A percentile compares a stretch with the other conserved stretches of the same genome.
These are phyloP conservation scores for Neodon shergylaensis DNA, from an alignment of 2,113 vertebrate species.

Conservation along the genomic window DNA sequence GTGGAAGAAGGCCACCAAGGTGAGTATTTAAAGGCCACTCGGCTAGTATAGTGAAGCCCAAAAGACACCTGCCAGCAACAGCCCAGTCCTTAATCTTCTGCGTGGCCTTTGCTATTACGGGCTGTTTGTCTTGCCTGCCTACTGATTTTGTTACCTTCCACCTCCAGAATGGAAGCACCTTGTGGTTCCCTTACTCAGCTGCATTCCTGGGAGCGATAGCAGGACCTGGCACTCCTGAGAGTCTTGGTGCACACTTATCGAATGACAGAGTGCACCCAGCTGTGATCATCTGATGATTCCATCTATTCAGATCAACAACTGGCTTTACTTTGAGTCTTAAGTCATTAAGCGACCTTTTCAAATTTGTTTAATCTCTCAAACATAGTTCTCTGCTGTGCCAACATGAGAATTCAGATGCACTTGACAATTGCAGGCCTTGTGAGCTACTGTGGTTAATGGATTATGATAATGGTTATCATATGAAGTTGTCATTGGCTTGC, in stretches of 20 bases:
- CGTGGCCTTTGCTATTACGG: background rate
- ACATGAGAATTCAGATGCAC: background rate
- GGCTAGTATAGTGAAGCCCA: background rate
- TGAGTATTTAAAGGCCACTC: background rate
- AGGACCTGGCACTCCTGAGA: background rate
- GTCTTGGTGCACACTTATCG: background rate
- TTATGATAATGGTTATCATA: background rate
- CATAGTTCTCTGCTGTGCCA: constrained; percentile 1
- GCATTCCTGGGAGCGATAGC: background rate
- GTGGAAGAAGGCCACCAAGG: background rate
- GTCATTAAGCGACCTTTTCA: background rate
- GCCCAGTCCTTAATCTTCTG: background rate
- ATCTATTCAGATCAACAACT: background rate
- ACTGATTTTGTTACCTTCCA: background rate
- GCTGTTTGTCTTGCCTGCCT: constrained; percentile 27
- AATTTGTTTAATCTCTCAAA: constrained; percentile 7
- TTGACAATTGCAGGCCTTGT: background rate
- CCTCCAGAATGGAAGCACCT: background rate
- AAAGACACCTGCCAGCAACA: background rate
- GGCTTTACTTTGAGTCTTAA: constrained; percentile 45
- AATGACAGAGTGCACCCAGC: background rate
- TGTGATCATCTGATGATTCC: background rate
- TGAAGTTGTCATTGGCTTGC: background rate
- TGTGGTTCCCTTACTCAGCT: background rate
- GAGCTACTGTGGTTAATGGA: background rate